These are phyloP conservation scores for Meleagris gallopavo DNA, from an alignment of 2,113 vertebrate species.

Conservation along the genomic window DNA sequence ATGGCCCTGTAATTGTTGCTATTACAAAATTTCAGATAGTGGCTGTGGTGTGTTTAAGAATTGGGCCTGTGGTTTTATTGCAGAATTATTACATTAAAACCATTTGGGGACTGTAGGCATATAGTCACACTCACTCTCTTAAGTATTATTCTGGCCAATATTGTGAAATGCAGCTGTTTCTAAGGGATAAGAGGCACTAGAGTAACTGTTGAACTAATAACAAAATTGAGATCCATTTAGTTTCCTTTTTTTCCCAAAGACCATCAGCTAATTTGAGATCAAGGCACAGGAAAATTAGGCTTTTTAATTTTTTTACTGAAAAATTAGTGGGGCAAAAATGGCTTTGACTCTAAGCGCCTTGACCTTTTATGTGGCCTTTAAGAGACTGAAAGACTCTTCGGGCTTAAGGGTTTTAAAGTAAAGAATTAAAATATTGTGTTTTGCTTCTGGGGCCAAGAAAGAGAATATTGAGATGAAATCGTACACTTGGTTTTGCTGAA, in stretches of 20 bases:
- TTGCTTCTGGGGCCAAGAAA: background rate
- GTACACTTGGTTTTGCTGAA: background rate
- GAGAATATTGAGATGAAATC: background rate
- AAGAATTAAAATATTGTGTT: background rate
- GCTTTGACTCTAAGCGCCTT: background rate
- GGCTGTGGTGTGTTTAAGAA: slow-evolving; percentile 61
- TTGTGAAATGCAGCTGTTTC: background rate
- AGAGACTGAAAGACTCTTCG: background rate
- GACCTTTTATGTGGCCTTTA: background rate
- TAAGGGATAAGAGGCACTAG: background rate
- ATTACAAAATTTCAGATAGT: slow-evolving; percentile 49
- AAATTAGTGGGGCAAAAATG: background rate
- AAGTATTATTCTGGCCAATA: slow-evolving; percentile 27
- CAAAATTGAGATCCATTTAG: background rate
- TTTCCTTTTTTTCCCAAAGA: background rate
- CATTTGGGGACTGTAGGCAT: slow-evolving; percentile 18
- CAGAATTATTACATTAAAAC: slow-evolving; percentile 49
- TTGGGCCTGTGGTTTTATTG: slow-evolving; percentile 69
- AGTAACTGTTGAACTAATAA: background rate
- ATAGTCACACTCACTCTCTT: slow-evolving; percentile 23
- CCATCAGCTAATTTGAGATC: background rate
- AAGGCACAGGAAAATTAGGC: background rate
- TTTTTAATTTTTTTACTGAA: background rate
- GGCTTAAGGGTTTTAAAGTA: background rate
- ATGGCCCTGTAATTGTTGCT: slow-evolving; percentile 57